These are phyloP conservation scores for Clarias batrachus DNA, from an alignment of 2,113 vertebrate genomes.

Conservation along the genomic window DNA sequence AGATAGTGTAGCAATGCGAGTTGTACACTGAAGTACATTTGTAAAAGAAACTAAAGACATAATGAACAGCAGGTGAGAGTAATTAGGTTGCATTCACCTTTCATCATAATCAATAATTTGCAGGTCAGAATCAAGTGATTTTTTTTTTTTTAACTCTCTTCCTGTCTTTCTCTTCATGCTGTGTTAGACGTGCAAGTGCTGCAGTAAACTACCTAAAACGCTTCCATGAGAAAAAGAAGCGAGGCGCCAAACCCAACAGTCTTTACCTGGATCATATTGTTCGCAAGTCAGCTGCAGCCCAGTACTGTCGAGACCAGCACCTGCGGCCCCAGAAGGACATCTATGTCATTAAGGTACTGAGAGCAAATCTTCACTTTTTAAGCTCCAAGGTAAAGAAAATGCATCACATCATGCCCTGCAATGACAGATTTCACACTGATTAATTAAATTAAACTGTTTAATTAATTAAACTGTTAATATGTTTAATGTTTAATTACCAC, in stretches of 20 bases:
- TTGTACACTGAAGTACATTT: no score
- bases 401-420: neutral
- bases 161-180: slow-evolving; percentile 2
- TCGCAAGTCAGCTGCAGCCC: slow-evolving; percentile 85
- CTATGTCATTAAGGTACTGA: slow-evolving; percentile 88
- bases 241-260: slow-evolving; percentile 91
- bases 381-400: neutral
- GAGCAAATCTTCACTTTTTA: neutral
- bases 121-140: no score
- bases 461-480: no score
- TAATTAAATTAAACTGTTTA: no score
- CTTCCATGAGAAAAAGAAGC: slow-evolving; percentile 97
- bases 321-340: slow-evolving; percentile 87
- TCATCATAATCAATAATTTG: no score
- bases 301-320: slow-evolving; percentile 87
- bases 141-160: neutral
- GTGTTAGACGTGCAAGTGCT: slow-evolving; percentile 87
- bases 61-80: no score
- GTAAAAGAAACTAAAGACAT: no score
- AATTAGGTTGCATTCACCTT: no score
- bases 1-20: no score
- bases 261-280: slow-evolving; percentile 96
- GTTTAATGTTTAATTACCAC: neutral
- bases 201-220: slow-evolving; percentile 94
- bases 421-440: neutral